Evolutionary conservation across 2,888 invertebrate genomes (phyloP), one percentile per base, ranked within the genome.

Genomic region (Pomacea canaliculata): DNA sequence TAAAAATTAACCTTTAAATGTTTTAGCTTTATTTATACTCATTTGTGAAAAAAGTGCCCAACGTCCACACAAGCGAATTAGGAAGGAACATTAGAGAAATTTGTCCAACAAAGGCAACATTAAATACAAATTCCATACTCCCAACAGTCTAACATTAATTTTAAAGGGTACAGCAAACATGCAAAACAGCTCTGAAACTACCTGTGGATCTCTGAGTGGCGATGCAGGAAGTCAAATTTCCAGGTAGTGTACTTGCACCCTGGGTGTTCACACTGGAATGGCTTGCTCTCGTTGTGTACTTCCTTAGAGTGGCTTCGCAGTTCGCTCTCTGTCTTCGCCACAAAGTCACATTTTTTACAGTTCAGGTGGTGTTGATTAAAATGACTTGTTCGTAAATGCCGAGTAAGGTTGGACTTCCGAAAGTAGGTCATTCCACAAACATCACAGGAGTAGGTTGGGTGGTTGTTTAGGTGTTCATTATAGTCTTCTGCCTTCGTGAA

Each of bases 241-340:
- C 77, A 76, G 8, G 85, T 76, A 27, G 75, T 74, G 70, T 82
- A 86, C 7, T 59, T 76, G 70, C 86, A 86, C 7, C 82, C 83
- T 7, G 81, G 78, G 66, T 78, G 75, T 9, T 79, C 76, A 69
- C 86, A 86, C 27, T 71, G 59, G 71, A 86, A 86, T 7, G 86
- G 83, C 23, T 81, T 82, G 18, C 68, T 71, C 16, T 81, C 81
- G n/a, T 77, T 60, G 66, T 86, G 86, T 9, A 71, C 76, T 16
- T 77, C 76, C 3, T 56, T 23, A 67, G 80, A 81, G 70, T 86
- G 86, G 46, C 70, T 77, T 27, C 83, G 79, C 68, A 82, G 81
- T 63, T 75, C 73, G 7, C 73, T 72, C 37, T 84, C 83, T 13
- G 81, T 81, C 46, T 77, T 79, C 49, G 81, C 81, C 51, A 70